phyloP scores from a whole-genome alignment of 2,888 invertebrate genomes.

The Odontocerum albicorne region DNA sequence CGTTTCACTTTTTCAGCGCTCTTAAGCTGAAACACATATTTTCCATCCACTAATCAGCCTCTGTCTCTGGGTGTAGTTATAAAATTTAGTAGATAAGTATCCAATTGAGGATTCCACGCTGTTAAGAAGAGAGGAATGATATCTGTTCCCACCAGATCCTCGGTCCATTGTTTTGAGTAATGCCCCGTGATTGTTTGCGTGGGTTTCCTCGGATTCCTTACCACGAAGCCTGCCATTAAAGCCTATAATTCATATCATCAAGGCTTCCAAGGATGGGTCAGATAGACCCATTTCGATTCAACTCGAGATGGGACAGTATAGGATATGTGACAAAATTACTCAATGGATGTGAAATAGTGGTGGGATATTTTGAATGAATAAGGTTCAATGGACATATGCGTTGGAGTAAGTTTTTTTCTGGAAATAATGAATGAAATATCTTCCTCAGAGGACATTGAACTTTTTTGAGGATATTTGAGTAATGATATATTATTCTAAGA shows the following conservation, averaged over 20 bases:
- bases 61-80: no score
- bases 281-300: no score
- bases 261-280: background rate
- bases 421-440: background rate
- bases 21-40: no score
- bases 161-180: conserved; percentile 34
- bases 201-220: conserved; percentile 26
- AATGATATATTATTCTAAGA: no score
- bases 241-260: conserved; percentile 28
- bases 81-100: no score
- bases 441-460: no score
- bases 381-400: conserved; percentile 10
- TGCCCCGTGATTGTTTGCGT: conserved; percentile 28
- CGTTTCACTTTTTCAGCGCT: no score
- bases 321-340: conserved; percentile 1
- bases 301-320: background rate
- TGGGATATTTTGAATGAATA: conserved; percentile 4
- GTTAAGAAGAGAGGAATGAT: no score
- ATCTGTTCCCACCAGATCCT: background rate
- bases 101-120: no score
- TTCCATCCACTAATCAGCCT: no score
- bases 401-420: no score
- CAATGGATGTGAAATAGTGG: background rate
- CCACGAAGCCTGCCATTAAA: conserved; percentile 19
- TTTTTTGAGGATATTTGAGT: no score